Base-by-base conservation (phyloP, 35 echinoderm and acorn worm species). In the Lytechinus variegatus region DNA sequence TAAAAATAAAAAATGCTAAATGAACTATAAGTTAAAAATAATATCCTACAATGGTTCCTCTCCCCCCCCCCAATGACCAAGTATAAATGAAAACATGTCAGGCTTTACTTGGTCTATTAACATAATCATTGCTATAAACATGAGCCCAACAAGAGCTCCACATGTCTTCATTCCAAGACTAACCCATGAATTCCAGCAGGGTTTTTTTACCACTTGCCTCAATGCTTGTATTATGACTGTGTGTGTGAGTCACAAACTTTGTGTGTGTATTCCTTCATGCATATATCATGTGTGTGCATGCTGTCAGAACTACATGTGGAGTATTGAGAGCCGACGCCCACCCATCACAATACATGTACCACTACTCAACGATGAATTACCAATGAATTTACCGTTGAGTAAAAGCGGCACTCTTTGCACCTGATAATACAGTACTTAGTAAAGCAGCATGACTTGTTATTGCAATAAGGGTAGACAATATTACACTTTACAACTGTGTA, bases 161-260 rank as follows among this genome's bases (percentile, higher is more conserved):
- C 61, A 79, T 0, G 66, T 79, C n/a, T 79, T 24, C 19, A 2
- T 8, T 6, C 19, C 19, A 79, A 79, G 66, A 79, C 66, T 79
- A 79, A 5, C 19, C 66, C 19, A 79, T 79, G 19, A 16, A 79
- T 79, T 24, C 66, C 66, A n/a, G 66, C 9, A 13, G 56, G 56
- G 19, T n/a, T 21, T 71, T 24, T 72, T 24, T 24, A 24, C 6
- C 66, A 79, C 66, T n/a, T 79, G 66, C 66, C 16, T 24, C 21
- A n/a, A 24, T 79, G 66, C 66, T 79, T 79, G 66, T 79, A 79
- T 79, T 71, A 79, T 79, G 66, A n/a, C 66, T 79, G 66, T 79
- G 66, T 79, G 66, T 79, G 66, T 79, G 66, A 79, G 12, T 79
- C 66, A 79, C 19, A 79, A 44, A 6, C 16, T 6, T 10, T 58